Conservation (phyloP, 2,888 invertebrate species). For the Agrotis puta region DNA sequence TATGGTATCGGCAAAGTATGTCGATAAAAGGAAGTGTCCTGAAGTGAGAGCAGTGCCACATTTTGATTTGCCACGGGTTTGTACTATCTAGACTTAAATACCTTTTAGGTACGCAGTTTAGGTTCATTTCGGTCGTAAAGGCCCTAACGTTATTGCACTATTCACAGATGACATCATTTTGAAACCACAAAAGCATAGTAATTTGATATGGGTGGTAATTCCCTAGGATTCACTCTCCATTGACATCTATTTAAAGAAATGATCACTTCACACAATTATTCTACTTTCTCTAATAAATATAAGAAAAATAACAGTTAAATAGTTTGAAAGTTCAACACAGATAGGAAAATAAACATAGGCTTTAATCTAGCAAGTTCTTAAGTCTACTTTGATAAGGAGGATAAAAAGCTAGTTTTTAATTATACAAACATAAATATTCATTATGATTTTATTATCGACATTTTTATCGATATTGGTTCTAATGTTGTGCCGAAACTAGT, state of each 20-base stretch:
- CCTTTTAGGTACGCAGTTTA: no score
- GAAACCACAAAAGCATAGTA: background rate
- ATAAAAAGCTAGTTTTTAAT: slow-evolving; percentile 28
- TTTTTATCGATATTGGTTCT: slow-evolving; percentile 41
- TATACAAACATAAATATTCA: slow-evolving; percentile 39
- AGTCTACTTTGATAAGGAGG: background rate
- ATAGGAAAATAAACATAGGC: background rate
- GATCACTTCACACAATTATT: background rate
- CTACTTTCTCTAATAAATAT: background rate
- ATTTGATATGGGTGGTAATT: background rate
- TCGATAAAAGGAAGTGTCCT: slow-evolving; percentile 94
- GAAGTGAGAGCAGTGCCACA: slow-evolving; percentile 95
- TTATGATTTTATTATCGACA: slow-evolving; percentile 33
- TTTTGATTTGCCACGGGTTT: slow-evolving; percentile 94
- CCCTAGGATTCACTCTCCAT: background rate
- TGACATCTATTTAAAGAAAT: background rate
- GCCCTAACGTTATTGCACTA: background rate
- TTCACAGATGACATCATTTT: slow-evolving; percentile 21
- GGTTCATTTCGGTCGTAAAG: background rate
- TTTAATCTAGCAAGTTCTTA: background rate
- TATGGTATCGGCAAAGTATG: slow-evolving; percentile 74
- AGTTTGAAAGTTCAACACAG: background rate
- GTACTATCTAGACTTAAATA: slow-evolving; percentile 36
- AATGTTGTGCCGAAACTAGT: slow-evolving; percentile 27
- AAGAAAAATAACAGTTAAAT: background rate